Base-by-base conservation (phyloP, 2,113 vertebrate genomes). In the Andinoacara biseriatus region DNA sequence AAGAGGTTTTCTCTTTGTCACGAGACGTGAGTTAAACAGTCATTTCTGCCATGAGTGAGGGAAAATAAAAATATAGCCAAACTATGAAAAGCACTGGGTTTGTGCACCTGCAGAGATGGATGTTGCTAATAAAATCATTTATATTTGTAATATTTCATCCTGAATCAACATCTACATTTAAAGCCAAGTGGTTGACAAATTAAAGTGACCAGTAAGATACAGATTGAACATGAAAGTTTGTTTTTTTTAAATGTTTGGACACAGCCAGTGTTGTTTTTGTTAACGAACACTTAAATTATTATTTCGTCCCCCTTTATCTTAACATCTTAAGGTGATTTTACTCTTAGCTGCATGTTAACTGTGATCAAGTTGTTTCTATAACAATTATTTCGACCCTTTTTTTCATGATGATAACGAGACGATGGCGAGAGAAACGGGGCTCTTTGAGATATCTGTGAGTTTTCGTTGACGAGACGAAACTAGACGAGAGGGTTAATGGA, bases 261-360 rank as follows among this genome's bases (percentile, higher is more conserved):
- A n/a, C n/a, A n/a, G n/a, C n/a, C n/a, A n/a, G n/a, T n/a, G n/a
- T n/a, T n/a, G n/a, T n/a, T n/a, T n/a, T n/a, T n/a, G n/a, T n/a
- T n/a, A n/a, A n/a, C n/a, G n/a, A n/a, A n/a, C n/a, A n/a, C n/a
- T n/a, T n/a, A n/a, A n/a, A n/a, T n/a, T n/a, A n/a, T n/a, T n/a
- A n/a, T n/a, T n/a, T n/a, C n/a, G n/a, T n/a, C n/a, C n/a, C n/a
- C 97, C 96, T 56, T 81, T 24, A 83, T 86, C 40, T 84, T 85
- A 85, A 10, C 33, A 86, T 85, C 46, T 80, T 84, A 77, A 1
- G 72, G 38, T 56, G 5, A 79, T 52, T 86, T 69, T 76, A 72
- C 14, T 75, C 62, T 76, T 58, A 67, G 7, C 76, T 26, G 82
- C 13, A 65, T 29, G 18, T 80, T 85, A 63, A 79, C 26, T 84